Base-by-base conservation (phyloP, 2,113 vertebrate species). In the Diphyllodes magnificus region DNA sequence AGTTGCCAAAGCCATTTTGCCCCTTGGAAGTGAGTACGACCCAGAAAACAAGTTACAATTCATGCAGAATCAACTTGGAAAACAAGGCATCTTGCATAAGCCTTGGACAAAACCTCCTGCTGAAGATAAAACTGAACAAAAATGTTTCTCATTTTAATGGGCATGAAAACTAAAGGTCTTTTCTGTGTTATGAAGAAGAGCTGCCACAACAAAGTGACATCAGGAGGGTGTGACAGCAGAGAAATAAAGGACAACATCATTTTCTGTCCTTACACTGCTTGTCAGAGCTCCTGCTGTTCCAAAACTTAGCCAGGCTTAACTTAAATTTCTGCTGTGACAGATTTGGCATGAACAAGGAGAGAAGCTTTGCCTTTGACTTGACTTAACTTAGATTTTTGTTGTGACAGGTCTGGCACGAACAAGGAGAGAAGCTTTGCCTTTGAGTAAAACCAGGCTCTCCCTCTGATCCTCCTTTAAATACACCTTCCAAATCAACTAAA, bases 11-110 rank as follows among this genome's bases (percentile, higher is more conserved):
- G 90, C 79, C 79, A 61, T 92, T 91, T 65, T 92, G 21, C 77
- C 77, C 77, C 91, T 78, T 92, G 19, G 81, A 93, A 84, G 54
- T 81, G 88, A 90, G 66, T 49, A 63, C 1, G 61, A 92, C 75
- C 70, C 92, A 91, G 86, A 92, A 97, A 96, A 96, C 95, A 93
- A 96, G 71, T 68, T 69, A 86, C 72, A 92, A 95, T 95, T 94
- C 92, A 91, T 24, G 72, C 71, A 95, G 54, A 66, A 86, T 33
- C 69, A 56, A 37, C 87, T 93, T 2, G 49, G 76, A 71, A 92
- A 88, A 88, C 85, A 93, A 90, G 16, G 65, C 86, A 88, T 83
- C 82, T 92, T 90, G 90, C 85, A 91, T 63, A 87, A 93, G 70
- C 57, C 76, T 93, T 28, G 86, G 61, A 82, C 53, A 83, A 90